Evolutionary conservation across 2,797 vertebrate genomes (phyloP), one percentile per base, ranked within the genome.

Genomic region (Hyperoplus lanceolatus): DNA sequence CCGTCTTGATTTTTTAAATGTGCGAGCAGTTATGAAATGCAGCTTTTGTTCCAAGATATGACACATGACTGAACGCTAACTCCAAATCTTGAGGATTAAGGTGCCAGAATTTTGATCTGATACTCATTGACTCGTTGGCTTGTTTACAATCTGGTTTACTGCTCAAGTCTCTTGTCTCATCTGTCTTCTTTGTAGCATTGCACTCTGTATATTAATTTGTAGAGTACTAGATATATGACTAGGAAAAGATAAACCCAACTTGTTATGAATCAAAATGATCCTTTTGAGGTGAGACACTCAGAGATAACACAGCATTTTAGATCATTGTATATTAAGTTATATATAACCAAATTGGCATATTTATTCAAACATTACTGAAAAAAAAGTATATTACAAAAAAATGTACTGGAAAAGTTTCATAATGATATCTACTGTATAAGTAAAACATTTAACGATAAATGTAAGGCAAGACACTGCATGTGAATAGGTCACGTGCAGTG

Each of bases 91-190:
- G n/a, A 53, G 7, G 3, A 42, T 49, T n/a, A 14, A 36, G 4
- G 1, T 10, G 3, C 10, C 18, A 8, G 6, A 38, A 8, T 8
- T 54, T 15, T 1, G 3, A 63, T 80, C 61, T 62, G 13, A 54
- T 56, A 56, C 21, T 59, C 56, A 56, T 51, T 29, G 29, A 29
- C 56, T 21, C 56, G 6, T 46, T 75, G 54, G 39, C 50, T 56
- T 64, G 45, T 69, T 73, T 51, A 36, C 51, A 55, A 13, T 48
- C 42, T 57, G 58, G 66, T 29, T 42, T 48, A 50, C 43, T 0
- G 16, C 21, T 41, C 6, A 0, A 45, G 15, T 10, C 38, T 63
- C 65, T 73, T 50, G 18, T 12, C 48, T 14, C 54, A 57, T 60
- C 49, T 72, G 72, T 50, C 59, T 48, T 18, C 3, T 13, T 70